These are phyloP conservation scores for Machaerirhynchus nigripectus DNA, from an alignment of 2,113 vertebrate genomes.

Conservation along the genomic window DNA sequence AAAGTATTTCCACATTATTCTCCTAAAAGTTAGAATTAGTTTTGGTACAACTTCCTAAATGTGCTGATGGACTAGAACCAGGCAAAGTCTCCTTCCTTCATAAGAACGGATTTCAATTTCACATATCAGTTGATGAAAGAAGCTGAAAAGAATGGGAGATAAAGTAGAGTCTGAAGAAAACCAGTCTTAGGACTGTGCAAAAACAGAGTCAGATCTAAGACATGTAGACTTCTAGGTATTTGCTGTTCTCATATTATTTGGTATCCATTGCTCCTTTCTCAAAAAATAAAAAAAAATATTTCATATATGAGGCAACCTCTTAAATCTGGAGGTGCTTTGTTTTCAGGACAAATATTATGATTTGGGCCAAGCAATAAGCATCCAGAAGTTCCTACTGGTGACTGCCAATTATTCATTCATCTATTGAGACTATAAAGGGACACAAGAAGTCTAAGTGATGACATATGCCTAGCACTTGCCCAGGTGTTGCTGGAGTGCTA, in stretches of 20 bases:
- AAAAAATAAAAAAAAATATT: background rate
- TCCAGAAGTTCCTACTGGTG: background rate
- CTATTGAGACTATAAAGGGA: background rate
- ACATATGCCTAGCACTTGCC: conserved; percentile 5
- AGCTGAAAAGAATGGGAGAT: background rate
- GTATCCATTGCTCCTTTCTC: background rate
- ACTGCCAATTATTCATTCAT: background rate
- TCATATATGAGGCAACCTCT: background rate
- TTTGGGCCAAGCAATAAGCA: background rate
- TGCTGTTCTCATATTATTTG: background rate
- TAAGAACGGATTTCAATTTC: background rate
- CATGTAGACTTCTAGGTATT: background rate
- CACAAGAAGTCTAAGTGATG: background rate
- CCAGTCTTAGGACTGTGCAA: background rate
- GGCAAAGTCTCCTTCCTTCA: background rate
- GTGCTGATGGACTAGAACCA: background rate
- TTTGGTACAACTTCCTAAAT: background rate
- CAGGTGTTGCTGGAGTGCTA: conserved; percentile 1
- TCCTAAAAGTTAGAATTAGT: background rate
- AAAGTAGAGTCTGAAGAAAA: background rate
- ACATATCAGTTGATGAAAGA: background rate
- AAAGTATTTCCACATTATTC: background rate
- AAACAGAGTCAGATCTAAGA: background rate
- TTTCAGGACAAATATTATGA: background rate
- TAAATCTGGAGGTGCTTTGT: background rate